Evolutionary conservation across 1,140 invertebrate species (phyloP).

Genomic region (Charaxes varanes): DNA sequence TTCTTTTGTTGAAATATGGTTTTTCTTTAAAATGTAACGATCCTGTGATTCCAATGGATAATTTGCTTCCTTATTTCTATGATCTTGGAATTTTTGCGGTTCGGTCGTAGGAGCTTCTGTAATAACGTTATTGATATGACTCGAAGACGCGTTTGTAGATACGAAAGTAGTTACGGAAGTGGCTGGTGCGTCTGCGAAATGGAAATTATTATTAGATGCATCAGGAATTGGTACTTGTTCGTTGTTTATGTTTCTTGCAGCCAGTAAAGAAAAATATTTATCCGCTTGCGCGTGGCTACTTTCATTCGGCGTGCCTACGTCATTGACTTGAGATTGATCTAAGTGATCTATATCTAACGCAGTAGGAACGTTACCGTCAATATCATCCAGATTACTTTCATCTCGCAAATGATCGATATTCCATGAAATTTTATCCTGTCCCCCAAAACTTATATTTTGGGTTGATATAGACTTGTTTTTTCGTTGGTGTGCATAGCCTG

Average conservation of each 20-base stretch:
- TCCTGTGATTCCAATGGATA: slow-evolving; percentile 5
- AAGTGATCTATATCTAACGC: slow-evolving; percentile 42
- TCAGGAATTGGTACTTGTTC: slow-evolving; percentile 40
- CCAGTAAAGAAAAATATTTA: slow-evolving; percentile 48
- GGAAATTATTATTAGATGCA: slow-evolving; percentile 58
- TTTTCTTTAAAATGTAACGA: slow-evolving; percentile 5
- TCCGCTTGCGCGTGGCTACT: slow-evolving; percentile 45
- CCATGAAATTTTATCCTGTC: slow-evolving; percentile 50
- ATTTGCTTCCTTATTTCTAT: slow-evolving; percentile 10
- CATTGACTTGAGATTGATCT: slow-evolving; percentile 30
- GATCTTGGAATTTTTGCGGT: slow-evolving; percentile 8
- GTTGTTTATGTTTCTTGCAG: slow-evolving; percentile 40
- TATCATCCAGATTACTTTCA: slow-evolving; percentile 24
- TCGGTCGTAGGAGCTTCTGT: slow-evolving; percentile 7
- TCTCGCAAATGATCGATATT: slow-evolving; percentile 51
- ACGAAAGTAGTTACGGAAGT: slow-evolving; percentile 28
- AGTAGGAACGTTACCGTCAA: slow-evolving; percentile 32
- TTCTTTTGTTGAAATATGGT: slow-evolving; percentile 11
- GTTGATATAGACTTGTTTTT: slow-evolving; percentile 64
- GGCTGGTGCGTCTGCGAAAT: slow-evolving; percentile 48
- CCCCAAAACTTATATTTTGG: slow-evolving; percentile 65
- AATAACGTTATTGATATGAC: slow-evolving; percentile 3
- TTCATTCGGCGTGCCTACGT: slow-evolving; percentile 32
- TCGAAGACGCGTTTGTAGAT: slow-evolving; percentile 24
- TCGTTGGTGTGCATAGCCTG: slow-evolving; percentile 19